Base-by-base conservation (phyloP, 2,888 invertebrate genomes). In the Noctua janthina region DNA sequence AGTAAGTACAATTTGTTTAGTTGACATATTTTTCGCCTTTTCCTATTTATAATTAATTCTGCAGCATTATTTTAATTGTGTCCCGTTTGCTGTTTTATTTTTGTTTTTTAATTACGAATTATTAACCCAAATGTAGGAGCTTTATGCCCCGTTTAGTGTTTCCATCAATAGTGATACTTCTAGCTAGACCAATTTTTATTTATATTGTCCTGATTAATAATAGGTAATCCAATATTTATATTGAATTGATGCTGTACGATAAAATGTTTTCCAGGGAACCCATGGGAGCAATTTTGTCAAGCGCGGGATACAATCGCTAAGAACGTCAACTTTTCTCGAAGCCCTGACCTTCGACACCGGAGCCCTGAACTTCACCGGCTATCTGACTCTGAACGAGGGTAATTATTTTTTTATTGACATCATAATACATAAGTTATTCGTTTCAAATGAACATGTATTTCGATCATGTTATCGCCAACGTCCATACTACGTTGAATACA, bases 401-500 rank as follows among this genome's bases (percentile, higher is more conserved):
- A 90, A 90, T 54, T 89, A 82, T 87, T 74, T 29, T 46, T n/a
- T 51, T 29, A 49, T 46, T 70, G n/a, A 29, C 6, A 62, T 20
- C 8, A 59, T 74, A 8, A n/a, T 59, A 43, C 5, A 10, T 11
- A 39, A 17, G 29, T 39, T 0, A 64, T 62, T 46, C 1, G 7
- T 64, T 81, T 46, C 15, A 35, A 39, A 8, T 8, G 13, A 64
- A 11, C 13, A 54, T 54, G 17, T 39, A 35, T 51, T 67, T 49
- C 35, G 17, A 7, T 3, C 1, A 0, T 0, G 0, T 0, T 11
- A 1, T 35, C 1, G 91, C 91, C 91, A 92, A 92, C 91, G 95
- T 95, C 94, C 95, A 95, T 94, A 95, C 95, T 92, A 95, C 92
- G 95, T 95, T 96, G 95, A 95, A 95, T 88, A 94, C 95, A 95